Percentiles rank a stretch among this genome's conserved stretches.
Evolutionary conservation across 2,113 vertebrate species (phyloP).

Genomic region (Terrapene triunguis): DNA sequence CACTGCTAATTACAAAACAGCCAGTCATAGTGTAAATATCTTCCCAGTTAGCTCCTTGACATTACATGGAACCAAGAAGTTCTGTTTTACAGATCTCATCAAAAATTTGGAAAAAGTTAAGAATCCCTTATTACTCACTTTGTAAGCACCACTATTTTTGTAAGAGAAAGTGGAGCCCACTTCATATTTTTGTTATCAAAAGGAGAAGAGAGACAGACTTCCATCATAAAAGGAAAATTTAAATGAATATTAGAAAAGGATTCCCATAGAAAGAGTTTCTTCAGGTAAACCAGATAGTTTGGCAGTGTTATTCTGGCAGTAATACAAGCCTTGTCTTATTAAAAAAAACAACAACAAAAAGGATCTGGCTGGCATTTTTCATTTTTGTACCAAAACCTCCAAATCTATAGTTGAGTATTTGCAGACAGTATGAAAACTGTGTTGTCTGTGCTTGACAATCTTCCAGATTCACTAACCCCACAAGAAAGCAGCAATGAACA

Average conservation of each 20-base stretch:
- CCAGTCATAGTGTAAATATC: constrained; percentile 4
- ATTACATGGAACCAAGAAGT: constrained; percentile 4
- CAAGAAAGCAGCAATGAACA: background rate
- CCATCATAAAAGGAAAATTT: background rate
- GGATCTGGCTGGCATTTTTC: background rate
- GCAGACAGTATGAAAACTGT: background rate
- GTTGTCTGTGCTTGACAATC: background rate
- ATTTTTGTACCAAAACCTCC: background rate
- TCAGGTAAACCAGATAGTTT: constrained; percentile 2
- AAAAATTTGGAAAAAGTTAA: constrained; percentile 44
- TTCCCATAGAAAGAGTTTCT: background rate
- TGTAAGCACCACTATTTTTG: too few species aligned
- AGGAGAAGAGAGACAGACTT: background rate
- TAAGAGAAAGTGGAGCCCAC: background rate
- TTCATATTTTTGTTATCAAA: background rate
- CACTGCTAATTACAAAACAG: constrained; percentile 50
- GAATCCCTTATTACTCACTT: constrained; percentile 22
- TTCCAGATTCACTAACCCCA: background rate
- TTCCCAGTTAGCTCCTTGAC: background rate
- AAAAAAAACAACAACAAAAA: background rate
- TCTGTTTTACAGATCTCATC: constrained; percentile 37
- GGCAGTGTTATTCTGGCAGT: background rate
- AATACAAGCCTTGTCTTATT: background rate
- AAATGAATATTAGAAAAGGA: background rate
- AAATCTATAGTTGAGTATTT: background rate